Evolutionary conservation across 2,888 invertebrate species (phyloP).

Genomic region (Troides helena): DNA sequence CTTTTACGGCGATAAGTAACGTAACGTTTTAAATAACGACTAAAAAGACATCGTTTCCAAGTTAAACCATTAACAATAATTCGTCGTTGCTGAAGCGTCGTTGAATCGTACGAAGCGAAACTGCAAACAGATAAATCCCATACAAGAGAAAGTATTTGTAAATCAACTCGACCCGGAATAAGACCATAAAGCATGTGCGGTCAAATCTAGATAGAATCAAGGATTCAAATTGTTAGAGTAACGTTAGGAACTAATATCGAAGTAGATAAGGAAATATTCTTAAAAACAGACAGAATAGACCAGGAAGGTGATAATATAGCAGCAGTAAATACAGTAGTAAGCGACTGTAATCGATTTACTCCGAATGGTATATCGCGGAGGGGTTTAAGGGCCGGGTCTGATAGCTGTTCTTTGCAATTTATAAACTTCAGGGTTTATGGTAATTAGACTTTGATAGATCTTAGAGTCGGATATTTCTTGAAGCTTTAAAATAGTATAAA

Average conservation of each 20-base stretch:
- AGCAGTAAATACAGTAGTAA: too few species aligned
- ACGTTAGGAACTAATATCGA: slow-evolving; percentile 11
- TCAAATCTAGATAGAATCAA: slow-evolving; percentile 22
- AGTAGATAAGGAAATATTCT: slow-evolving; percentile 10
- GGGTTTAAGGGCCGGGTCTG: slow-evolving; percentile 1
- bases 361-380: slow-evolving; percentile 20
- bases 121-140: not conserved
- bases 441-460: slow-evolving; percentile 17
- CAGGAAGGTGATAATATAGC: not conserved
- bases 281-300: too few species aligned
- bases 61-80: not conserved
- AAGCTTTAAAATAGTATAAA: too few species aligned
- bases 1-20: not conserved
- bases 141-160: slow-evolving; percentile 17
- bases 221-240: slow-evolving; percentile 8
- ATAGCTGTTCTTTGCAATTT: slow-evolving; percentile 16
- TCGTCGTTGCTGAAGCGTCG: not conserved
- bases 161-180: slow-evolving; percentile 26
- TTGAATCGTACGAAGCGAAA: not conserved
- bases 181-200: slow-evolving; percentile 14
- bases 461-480: too few species aligned
- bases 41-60: too few species aligned
- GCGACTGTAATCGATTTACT: slow-evolving; percentile 1
- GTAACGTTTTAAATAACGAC: too few species aligned
- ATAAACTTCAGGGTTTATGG: slow-evolving; percentile 18